These are phyloP conservation scores for Melieria picta DNA, from an alignment of 2,888 invertebrate species.

Conservation along the genomic window DNA sequence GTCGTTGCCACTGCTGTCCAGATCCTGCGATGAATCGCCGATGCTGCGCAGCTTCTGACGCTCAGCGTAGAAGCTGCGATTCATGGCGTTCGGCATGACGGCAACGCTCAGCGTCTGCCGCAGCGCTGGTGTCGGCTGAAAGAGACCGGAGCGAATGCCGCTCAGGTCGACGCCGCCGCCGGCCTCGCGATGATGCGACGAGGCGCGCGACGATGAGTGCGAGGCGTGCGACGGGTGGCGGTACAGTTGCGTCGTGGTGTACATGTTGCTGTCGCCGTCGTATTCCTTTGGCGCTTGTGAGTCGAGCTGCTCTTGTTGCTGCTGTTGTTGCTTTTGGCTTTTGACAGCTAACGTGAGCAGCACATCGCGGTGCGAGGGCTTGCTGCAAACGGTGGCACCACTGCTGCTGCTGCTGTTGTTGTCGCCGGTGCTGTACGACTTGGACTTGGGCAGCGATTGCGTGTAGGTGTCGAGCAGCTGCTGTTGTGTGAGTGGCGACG, in stretches of 20 bases:
- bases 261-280: constrained; percentile 42
- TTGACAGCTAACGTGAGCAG: constrained; percentile 13
- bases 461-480: constrained; percentile 55
- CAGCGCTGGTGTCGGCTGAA: constrained; percentile 40
- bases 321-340: constrained; percentile 36
- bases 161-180: constrained; percentile 34
- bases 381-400: constrained; percentile 18
- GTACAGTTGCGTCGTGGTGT: constrained; percentile 30
- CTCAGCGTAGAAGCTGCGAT: constrained; percentile 52
- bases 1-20: constrained; percentile 49
- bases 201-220: constrained; percentile 38
- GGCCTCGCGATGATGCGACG: constrained; percentile 39
- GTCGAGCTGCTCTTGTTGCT: constrained; percentile 33
- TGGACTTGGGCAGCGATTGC: constrained; percentile 59
- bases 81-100: constrained; percentile 53
- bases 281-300: constrained; percentile 35
- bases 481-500: constrained; percentile 58
- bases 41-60: constrained; percentile 55
- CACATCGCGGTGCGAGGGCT: constrained; percentile 18
- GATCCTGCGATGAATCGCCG: constrained; percentile 59
- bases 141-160: constrained; percentile 37
- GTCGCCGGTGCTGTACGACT: constrained; percentile 45
- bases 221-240: too few relatives aligned
- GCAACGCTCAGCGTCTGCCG: constrained; percentile 56
- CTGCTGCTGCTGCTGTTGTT: constrained; percentile 7